Percentiles rank a stretch among this genome's conserved stretches.
phyloP scores from a whole-genome alignment of 2,797 vertebrate species.

The Loris lydekkerianus region DNA sequence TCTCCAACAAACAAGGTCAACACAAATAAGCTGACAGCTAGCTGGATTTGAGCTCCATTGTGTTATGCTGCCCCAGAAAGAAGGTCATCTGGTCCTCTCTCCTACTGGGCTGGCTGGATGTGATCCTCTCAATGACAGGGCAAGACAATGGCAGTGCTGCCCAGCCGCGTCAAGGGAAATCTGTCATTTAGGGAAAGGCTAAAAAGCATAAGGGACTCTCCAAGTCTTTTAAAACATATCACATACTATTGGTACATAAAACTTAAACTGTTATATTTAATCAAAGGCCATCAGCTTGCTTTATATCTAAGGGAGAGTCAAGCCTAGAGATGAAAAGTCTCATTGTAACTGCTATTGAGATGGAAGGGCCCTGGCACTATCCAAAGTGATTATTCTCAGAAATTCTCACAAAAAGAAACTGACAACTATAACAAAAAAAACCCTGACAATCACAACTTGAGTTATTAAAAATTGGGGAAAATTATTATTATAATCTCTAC shows the following conservation, averaged over 20 bases:
- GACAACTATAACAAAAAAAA: background rate
- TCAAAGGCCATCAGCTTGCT: background rate
- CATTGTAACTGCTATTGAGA: background rate
- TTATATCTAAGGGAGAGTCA: conserved; percentile 2
- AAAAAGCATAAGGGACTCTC: background rate
- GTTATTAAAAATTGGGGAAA: too few species aligned
- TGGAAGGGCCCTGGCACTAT: background rate
- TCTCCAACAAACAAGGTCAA: background rate
- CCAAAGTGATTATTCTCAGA: background rate
- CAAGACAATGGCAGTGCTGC: background rate
- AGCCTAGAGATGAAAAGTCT: background rate
- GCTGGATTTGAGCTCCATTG: background rate
- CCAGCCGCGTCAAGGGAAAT: background rate
- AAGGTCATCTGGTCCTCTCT: background rate
- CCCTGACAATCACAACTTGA: too few species aligned
- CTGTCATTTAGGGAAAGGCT: background rate
- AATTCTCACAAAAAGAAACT: conserved; percentile 41
- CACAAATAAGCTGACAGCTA: background rate
- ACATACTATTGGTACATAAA: background rate
- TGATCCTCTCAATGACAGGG: background rate
- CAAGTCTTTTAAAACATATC: background rate
- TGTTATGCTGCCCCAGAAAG: background rate
- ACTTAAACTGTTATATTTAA: conserved; percentile 2
- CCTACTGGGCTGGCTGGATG: background rate
- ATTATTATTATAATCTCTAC: too few species aligned